These are phyloP conservation scores for Tor tambroides DNA, from an alignment of 2,113 vertebrate species.

Conservation along the genomic window DNA sequence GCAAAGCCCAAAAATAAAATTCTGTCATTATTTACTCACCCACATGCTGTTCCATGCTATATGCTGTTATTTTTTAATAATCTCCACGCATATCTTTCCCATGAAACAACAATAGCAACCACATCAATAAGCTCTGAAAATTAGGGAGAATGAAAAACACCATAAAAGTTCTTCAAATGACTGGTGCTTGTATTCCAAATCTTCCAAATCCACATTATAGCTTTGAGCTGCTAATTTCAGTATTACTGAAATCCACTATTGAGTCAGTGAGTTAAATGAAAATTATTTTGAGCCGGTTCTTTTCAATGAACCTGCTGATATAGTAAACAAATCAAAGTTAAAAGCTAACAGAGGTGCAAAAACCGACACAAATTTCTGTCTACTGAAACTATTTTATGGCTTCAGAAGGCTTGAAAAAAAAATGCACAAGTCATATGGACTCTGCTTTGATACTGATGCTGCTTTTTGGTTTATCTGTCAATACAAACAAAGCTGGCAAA, in stretches of 20 bases:
- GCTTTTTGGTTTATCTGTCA: no score
- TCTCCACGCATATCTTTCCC: not conserved
- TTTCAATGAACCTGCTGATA: not conserved
- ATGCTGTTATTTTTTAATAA: not conserved
- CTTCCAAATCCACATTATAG: not conserved
- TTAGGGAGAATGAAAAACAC: no score
- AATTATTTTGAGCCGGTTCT: not conserved
- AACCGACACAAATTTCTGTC: not conserved
- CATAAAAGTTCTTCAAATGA: no score
- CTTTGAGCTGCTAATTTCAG: no score
- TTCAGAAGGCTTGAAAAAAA: no score
- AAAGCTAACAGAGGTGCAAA: no score
- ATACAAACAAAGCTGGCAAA: no score
- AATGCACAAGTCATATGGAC: no score
- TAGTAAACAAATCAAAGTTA: no score
- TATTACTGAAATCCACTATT: no score
- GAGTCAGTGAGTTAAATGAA: not conserved
- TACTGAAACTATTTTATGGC: no score
- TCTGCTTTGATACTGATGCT: no score
- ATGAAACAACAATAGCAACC: conserved; percentile 1
- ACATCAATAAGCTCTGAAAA: not conserved
- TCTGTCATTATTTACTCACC: not conserved
- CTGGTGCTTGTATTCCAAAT: not conserved
- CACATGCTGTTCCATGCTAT: not conserved
- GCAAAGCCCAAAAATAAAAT: not conserved